phyloP scores from a whole-genome alignment of 1,140 invertebrate genomes.

The Lethocerus indicus region DNA sequence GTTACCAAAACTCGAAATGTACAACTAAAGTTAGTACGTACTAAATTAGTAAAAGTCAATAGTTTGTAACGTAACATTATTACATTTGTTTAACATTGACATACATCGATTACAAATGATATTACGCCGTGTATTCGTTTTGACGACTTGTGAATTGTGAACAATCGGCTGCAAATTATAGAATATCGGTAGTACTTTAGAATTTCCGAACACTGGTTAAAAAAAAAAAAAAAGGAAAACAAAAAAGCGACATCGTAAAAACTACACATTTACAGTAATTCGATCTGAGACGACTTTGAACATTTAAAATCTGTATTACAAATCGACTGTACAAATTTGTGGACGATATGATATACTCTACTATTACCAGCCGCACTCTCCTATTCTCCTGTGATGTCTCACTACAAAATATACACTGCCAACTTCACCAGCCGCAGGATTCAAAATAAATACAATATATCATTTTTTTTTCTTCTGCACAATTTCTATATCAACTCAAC shows the following conservation, averaged over 20 bases:
- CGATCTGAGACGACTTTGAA: background rate
- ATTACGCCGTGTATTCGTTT: background rate
- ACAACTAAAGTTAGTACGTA: constrained; percentile 10
- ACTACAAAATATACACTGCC: constrained; percentile 1
- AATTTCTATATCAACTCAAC: too few species aligned
- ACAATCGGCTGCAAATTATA: background rate
- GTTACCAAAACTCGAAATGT: constrained; percentile 1
- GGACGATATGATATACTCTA: background rate
- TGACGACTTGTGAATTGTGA: background rate
- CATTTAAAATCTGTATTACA: background rate
- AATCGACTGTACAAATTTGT: background rate
- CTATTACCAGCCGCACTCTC: background rate
- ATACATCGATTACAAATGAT: constrained; percentile 5
- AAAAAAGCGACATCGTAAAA: background rate
- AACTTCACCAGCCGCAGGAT: background rate
- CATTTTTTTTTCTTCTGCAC: background rate
- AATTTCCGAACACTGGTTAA: background rate
- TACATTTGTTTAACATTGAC: constrained; percentile 8
- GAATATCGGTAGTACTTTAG: too few species aligned
- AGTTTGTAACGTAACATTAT: constrained; percentile 10
- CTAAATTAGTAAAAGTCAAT: constrained; percentile 9
- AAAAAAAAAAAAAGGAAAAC: background rate
- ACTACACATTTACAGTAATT: constrained; percentile 3
- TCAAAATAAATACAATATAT: constrained; percentile 6
- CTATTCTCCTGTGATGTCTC: constrained; percentile 5